phyloP scores from a whole-genome alignment of 2,888 invertebrate genomes.

The Ennomos erosarius region DNA sequence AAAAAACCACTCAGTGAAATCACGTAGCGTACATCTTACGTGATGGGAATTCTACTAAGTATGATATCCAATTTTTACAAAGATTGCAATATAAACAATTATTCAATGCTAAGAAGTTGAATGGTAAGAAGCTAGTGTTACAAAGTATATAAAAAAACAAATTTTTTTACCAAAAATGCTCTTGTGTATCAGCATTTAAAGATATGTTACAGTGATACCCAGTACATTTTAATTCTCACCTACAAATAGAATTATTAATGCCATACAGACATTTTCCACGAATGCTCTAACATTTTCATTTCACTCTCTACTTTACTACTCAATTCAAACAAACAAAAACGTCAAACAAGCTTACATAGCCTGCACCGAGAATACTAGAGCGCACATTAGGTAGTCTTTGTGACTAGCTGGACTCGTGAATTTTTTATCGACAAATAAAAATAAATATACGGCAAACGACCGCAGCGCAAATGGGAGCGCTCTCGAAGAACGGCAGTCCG shows the following conservation, averaged over 20 bases:
- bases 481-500: slow-evolving; percentile 81
- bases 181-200: no score
- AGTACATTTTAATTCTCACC: not conserved
- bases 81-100: no score
- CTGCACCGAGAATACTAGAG: slow-evolving; percentile 38
- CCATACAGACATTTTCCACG: slow-evolving; percentile 1
- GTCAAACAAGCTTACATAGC: slow-evolving; percentile 27
- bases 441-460: slow-evolving; percentile 59
- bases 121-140: no score
- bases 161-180: no score
- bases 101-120: no score
- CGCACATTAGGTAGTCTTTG: slow-evolving; percentile 42
- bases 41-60: no score
- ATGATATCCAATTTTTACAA: no score
- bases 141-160: no score
- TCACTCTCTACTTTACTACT: slow-evolving; percentile 9
- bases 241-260: slow-evolving; percentile 7
- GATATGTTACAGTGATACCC: not conserved
- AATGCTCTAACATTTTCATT: slow-evolving; percentile 19
- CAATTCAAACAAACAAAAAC: slow-evolving; percentile 29
- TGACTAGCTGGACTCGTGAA: slow-evolving; percentile 42
- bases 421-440: slow-evolving; percentile 70
- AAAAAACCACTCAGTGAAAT: no score
- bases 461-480: slow-evolving; percentile 61
- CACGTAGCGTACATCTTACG: no score